These are phyloP conservation scores for Phymastichus coffea DNA, from an alignment of 1,140 invertebrate species.

Conservation along the genomic window DNA sequence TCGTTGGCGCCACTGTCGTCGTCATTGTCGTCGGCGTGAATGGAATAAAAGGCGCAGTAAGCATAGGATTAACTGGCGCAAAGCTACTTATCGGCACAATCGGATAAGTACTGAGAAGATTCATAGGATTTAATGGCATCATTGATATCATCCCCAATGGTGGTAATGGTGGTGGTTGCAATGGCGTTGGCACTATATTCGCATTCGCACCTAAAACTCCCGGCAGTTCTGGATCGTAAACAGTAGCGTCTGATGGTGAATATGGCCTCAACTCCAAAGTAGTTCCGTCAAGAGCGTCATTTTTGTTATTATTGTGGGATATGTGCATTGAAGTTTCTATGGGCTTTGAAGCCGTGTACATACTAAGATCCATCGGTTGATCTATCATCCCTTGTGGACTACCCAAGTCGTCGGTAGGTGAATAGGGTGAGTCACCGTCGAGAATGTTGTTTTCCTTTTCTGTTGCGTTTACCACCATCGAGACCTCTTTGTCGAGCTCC, in stretches of 20 bases:
- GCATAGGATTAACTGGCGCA: background rate
- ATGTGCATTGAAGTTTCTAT: constrained; percentile 11
- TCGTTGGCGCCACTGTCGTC: constrained; percentile 27
- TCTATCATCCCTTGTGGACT: background rate
- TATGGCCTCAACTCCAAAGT: constrained; percentile 31
- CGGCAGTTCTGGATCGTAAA: constrained; percentile 33
- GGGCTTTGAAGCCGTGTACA: constrained; percentile 34
- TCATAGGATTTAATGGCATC: background rate
- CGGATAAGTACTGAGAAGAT: background rate
- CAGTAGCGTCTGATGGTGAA: constrained; percentile 36
- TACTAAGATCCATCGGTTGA: background rate
- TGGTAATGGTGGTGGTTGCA: constrained; percentile 9
- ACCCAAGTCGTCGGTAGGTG: constrained; percentile 44
- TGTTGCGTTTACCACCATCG: too few relatives aligned
- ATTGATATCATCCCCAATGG: constrained; percentile 11
- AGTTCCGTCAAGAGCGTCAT: constrained; percentile 6
- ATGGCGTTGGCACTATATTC: background rate
- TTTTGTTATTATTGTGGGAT: too few relatives aligned
- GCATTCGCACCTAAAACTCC: background rate
- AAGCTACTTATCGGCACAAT: background rate
- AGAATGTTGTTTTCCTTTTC: too few relatives aligned
- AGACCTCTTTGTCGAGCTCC: constrained; percentile 45
- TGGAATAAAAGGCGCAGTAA: too few relatives aligned
- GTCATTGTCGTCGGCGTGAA: background rate
- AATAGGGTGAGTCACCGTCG: constrained; percentile 9